These are phyloP conservation scores for Trachymyrmex septentrionalis DNA, from an alignment of 1,140 invertebrate genomes.

Conservation along the genomic window DNA sequence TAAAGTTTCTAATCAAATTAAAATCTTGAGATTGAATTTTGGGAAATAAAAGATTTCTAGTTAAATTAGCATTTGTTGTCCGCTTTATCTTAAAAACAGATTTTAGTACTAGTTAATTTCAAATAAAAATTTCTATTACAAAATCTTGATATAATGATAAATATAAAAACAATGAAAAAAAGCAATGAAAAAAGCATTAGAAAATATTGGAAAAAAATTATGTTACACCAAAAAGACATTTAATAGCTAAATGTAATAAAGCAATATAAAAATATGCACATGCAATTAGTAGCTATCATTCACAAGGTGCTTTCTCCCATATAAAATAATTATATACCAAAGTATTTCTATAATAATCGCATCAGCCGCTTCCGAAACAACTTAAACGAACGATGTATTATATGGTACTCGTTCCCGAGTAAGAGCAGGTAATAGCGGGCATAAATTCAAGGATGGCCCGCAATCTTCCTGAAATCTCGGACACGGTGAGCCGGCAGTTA, in stretches of 20 bases:
- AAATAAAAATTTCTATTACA: not conserved
- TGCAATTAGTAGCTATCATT: not conserved
- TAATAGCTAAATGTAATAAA: not conserved
- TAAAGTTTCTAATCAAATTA: not conserved
- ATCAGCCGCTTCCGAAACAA: conserved; percentile 2
- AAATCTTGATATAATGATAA: not conserved
- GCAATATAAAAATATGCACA: not conserved
- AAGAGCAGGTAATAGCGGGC: conserved; percentile 74
- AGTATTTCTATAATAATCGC: conserved; percentile 19
- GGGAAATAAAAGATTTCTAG: not conserved
- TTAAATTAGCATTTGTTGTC: not conserved
- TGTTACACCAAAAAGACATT: no score
- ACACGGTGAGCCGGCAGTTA: conserved; percentile 83
- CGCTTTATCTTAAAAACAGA: not conserved
- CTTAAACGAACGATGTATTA: conserved; percentile 18
- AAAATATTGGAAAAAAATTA: no score
- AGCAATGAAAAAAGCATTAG: not conserved
- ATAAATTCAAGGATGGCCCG: conserved; percentile 81
- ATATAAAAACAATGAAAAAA: no score
- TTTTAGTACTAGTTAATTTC: not conserved
- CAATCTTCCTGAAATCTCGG: conserved; percentile 86
- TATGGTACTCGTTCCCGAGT: not conserved
- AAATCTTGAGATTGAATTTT: not conserved
- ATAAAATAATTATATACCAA: not conserved
- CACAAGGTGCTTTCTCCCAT: not conserved